phyloP scores from a whole-genome alignment of 2,113 vertebrate species.

The Hypanus sabinus region DNA sequence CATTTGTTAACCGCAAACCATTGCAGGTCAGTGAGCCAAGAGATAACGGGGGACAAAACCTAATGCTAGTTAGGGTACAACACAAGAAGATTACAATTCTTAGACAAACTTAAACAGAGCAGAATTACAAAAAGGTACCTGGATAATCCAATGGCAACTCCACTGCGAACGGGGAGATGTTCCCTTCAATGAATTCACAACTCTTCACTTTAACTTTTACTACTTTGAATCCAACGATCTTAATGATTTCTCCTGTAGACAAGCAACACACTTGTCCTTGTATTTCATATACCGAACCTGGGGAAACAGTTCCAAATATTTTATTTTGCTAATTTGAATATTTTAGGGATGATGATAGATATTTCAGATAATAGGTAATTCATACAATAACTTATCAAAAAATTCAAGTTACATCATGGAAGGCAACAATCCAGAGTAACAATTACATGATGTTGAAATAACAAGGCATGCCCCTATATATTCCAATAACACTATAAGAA shows the following conservation, averaged over 20 bases:
- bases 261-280: slow-evolving; percentile 68
- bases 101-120: background rate
- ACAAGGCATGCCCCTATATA: background rate
- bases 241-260: slow-evolving; percentile 72
- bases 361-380: background rate
- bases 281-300: slow-evolving; percentile 69
- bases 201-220: slow-evolving; percentile 63
- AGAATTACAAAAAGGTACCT: slow-evolving; percentile 50
- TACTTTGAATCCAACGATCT: slow-evolving; percentile 67
- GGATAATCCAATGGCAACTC: slow-evolving; percentile 69
- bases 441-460: background rate
- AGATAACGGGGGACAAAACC: background rate
- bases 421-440: background rate
- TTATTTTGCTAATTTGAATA: background rate
- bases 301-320: slow-evolving; percentile 36
- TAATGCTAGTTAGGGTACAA: background rate
- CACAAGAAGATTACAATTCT: no score
- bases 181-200: slow-evolving; percentile 47
- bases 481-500: no score
- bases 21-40: background rate
- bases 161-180: slow-evolving; percentile 47
- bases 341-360: background rate
- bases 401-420: background rate
- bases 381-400: background rate
- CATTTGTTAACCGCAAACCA: background rate